Conservation (phyloP, 2,888 invertebrate genomes). For the Melanostoma mellinum region DNA sequence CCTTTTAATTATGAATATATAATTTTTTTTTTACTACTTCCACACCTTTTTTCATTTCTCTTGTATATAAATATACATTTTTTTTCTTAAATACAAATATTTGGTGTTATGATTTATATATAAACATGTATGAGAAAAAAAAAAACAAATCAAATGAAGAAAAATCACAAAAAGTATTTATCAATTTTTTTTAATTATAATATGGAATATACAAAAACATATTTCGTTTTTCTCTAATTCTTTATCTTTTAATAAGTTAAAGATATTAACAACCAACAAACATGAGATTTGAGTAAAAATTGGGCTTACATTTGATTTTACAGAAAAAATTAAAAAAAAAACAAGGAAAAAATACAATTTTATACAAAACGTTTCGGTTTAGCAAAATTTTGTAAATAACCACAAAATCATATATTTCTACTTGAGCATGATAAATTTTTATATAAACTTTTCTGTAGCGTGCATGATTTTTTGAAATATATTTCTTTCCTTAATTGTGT, state of each 20-base stretch:
- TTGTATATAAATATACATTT: conserved; percentile 45
- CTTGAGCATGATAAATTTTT: conserved; percentile 13
- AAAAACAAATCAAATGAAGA: conserved; percentile 67
- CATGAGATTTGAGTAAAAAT: conserved; percentile 68
- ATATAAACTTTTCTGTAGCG: conserved; percentile 15
- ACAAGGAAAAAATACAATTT: conserved; percentile 19
- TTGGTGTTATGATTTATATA: conserved; percentile 61
- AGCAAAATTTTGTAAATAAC: conserved; percentile 58
- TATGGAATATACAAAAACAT: conserved; percentile 22
- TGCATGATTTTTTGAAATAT: conserved; percentile 31
- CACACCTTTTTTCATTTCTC: conserved; percentile 40
- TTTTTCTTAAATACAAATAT: conserved; percentile 46
- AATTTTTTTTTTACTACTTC: conserved; percentile 30
- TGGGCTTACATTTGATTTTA: conserved; percentile 73
- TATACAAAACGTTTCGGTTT: conserved; percentile 25
- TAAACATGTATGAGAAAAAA: conserved; percentile 14
- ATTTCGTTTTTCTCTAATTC: conserved; percentile 51
- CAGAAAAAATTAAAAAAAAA: conserved; percentile 41
- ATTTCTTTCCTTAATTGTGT: too few relatives aligned
- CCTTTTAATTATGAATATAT: conserved; percentile 15
- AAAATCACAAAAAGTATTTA: conserved; percentile 60
- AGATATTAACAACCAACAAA: conserved; percentile 20
- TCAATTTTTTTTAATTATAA: conserved; percentile 21
- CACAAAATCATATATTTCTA: conserved; percentile 30
- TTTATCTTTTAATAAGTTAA: conserved; percentile 57